A percentile compares a stretch with the other conserved stretches of the same genome.
These are phyloP conservation scores for Gymnocypris eckloni DNA, from an alignment of 2,797 vertebrate genomes.

Conservation along the genomic window DNA sequence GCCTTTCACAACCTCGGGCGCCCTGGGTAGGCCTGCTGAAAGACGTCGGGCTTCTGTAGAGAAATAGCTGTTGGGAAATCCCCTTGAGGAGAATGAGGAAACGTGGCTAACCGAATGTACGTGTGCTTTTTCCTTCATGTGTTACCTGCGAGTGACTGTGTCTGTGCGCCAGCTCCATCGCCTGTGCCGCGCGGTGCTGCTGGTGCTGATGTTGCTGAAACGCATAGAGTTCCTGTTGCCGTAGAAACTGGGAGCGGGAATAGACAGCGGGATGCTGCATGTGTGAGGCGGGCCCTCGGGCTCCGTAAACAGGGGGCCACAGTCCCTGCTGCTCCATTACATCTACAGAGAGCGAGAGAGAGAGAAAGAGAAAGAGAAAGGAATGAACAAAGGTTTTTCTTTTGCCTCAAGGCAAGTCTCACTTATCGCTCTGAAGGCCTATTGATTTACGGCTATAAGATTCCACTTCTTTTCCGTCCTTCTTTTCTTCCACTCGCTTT, in stretches of 20 bases:
- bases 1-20: slow-evolving; percentile 25
- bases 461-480: slow-evolving; percentile 18
- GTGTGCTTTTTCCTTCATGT: neutral
- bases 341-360: slow-evolving; percentile 73
- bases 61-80: slow-evolving; percentile 43
- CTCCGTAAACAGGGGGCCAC: slow-evolving; percentile 91
- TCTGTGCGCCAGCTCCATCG: slow-evolving; percentile 79
- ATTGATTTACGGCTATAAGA: slow-evolving; percentile 49
- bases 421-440: slow-evolving; percentile 44
- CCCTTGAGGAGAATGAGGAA: slow-evolving; percentile 28
- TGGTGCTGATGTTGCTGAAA: slow-evolving; percentile 86
- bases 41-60: slow-evolving; percentile 10
- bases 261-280: slow-evolving; percentile 93
- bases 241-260: slow-evolving; percentile 88
- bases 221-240: slow-evolving; percentile 91
- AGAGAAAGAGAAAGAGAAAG: slow-evolving; percentile 37
- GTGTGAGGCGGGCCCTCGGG: slow-evolving; percentile 87
- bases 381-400: slow-evolving; percentile 28
- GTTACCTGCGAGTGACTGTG: slow-evolving; percentile 79
- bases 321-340: slow-evolving; percentile 93
- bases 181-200: slow-evolving; percentile 69
- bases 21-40: slow-evolving; percentile 39
- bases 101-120: neutral
- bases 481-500: slow-evolving; percentile 28
- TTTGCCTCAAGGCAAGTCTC: slow-evolving; percentile 44